Percentiles rank a stretch among this genome's conserved stretches.
Conservation (phyloP, 2,888 invertebrate genomes). For the Protodeltote pygarga region DNA sequence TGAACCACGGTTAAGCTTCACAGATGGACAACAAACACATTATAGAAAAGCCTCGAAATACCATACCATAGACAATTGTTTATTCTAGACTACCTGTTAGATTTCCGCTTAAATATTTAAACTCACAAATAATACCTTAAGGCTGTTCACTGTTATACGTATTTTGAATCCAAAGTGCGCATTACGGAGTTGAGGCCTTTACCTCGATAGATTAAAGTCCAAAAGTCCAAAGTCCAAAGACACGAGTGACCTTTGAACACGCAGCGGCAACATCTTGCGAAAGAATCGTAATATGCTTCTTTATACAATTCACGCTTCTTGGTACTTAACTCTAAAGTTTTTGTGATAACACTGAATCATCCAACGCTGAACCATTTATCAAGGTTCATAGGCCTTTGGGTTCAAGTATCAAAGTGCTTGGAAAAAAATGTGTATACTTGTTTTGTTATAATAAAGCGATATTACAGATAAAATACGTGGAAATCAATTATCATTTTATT, state of each 20-base stretch:
- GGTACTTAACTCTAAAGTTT: constrained; percentile 1
- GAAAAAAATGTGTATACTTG: too few relatives aligned
- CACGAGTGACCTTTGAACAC: constrained; percentile 13
- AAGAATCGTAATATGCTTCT: not conserved
- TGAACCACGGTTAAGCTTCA: not conserved
- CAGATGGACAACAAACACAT: not conserved
- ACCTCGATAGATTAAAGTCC: constrained; percentile 37
- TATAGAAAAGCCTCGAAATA: not conserved
- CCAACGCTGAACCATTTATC: not conserved
- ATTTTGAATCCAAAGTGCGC: constrained; percentile 6
- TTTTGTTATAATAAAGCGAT: too few relatives aligned
- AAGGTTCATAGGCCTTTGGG: not conserved
- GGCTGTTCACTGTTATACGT: constrained; percentile 5
- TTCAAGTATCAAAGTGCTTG: too few relatives aligned
- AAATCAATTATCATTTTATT: too few relatives aligned
- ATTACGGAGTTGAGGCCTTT: not conserved
- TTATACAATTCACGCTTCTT: constrained; percentile 10
- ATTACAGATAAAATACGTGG: too few relatives aligned
- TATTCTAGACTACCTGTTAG: constrained; percentile 10
- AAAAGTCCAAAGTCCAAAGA: constrained; percentile 42
- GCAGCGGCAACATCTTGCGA: constrained; percentile 8
- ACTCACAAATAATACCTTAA: constrained; percentile 18
- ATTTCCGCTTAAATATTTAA: constrained; percentile 33
- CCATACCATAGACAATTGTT: constrained; percentile 16
- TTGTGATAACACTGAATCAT: constrained; percentile 4